Evolutionary conservation across 2,888 invertebrate genomes (phyloP), one percentile per base, ranked within the genome.

Genomic region (Oligia strigilis): DNA sequence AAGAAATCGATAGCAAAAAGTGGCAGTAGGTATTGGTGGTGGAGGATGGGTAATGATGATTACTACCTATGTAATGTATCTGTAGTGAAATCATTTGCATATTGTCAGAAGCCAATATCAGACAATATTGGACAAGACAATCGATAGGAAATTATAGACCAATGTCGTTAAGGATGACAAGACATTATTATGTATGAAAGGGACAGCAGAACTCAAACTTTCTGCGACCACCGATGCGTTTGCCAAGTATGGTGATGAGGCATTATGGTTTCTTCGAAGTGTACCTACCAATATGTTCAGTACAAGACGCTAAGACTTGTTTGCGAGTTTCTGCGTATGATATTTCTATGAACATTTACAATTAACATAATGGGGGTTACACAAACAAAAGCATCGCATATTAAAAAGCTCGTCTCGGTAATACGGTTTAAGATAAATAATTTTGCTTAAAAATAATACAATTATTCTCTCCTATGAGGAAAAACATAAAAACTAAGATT

Each of bases 31-130:
- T 5, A 36, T 17, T 55, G 11, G 5, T 49, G 23, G 4, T 60
- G 4, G 14, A 43, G 1, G 4, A 17, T 5, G 17, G 4, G 43
- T n/a, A 55, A 29, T 40, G 17, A 49, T 62, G n/a, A 82, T 43
- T 17, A 19, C 13, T 4, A 46, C 4, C 4, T 40, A 2, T 29
- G 2, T 29, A 58, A 29, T 65, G 1, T 49, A 43, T 60, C 6
- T 83, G 19, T 36, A 8, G 60, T 83, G 52, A 36, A 43, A 76
- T 52, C 40, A 29, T 55, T 77, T 29, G 2, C 2, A 23, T 46
- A 23, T 43, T 40, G 3, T 6, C 17, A 49, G 60, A 58, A 55
- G 9, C 4, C n/a, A 52, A 36, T 43, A 36, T 29, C n/a, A 17
- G 58, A 23, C 4, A 17, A n/a, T 46, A 9, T 65, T 65, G 36